A percentile compares a stretch with the other conserved stretches of the same genome.
Conservation (phyloP, 2,888 invertebrate genomes). For the Melanophora roralis region DNA sequence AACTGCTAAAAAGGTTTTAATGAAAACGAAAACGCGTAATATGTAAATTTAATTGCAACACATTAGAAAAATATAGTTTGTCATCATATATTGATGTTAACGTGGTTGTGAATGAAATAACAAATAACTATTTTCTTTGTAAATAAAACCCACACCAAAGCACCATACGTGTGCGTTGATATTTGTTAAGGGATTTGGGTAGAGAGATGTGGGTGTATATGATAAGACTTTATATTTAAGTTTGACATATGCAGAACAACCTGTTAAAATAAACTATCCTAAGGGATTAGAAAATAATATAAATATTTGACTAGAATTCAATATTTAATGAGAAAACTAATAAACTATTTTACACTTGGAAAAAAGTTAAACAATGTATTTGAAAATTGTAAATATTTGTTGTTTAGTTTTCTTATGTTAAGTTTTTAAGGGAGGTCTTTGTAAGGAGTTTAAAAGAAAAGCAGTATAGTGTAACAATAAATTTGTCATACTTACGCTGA, state of each 20-base stretch:
- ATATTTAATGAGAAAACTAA: neutral
- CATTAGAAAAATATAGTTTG: constrained; percentile 61
- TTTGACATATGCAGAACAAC: constrained; percentile 15
- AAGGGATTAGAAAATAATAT: constrained; percentile 46
- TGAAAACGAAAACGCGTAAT: constrained; percentile 49
- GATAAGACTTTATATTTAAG: constrained; percentile 54
- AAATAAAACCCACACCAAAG: neutral
- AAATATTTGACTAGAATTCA: constrained; percentile 48
- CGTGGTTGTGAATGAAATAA: neutral
- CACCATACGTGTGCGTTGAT: neutral
- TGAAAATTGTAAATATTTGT: no score
- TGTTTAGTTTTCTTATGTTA: no score
- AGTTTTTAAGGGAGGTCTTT: no score
- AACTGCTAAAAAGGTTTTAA: neutral
- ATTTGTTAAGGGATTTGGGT: neutral
- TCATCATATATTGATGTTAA: constrained; percentile 51
- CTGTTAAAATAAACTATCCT: constrained; percentile 46
- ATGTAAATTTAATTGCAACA: constrained; percentile 67
- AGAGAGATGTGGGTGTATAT: neutral
- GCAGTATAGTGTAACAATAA: no score
- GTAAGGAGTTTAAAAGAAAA: no score
- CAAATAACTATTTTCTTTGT: neutral
- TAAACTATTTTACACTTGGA: neutral
- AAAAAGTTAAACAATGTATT: neutral
- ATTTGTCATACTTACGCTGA: no score